Base-by-base conservation (phyloP, 2,113 vertebrate genomes). In the Scomber colias region DNA sequence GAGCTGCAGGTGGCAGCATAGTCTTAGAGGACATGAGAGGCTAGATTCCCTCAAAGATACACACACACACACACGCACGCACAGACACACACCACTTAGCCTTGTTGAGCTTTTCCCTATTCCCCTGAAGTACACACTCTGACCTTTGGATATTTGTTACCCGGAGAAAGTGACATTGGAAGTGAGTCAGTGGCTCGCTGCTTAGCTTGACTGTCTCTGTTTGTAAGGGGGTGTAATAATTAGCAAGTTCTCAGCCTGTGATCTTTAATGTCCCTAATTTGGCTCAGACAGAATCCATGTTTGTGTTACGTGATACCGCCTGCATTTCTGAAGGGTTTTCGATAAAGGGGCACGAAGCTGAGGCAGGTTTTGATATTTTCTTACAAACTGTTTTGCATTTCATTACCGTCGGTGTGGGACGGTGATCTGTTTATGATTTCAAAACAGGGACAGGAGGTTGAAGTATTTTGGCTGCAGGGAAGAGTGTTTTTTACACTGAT, bases 71-170 rank as follows among this genome's bases (percentile, higher is more conserved):
- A 79, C 83, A 81, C 45, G 11, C 72, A 69, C 63, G 53, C 75
- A 57, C 40, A 81, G 55, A 71, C 83, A 84, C 78, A 90, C 82
- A 86, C 82, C 89, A 88, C 83, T 90, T 92, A 90, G 84, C 90
- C 88, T 83, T 62, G 16, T 50, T 87, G 84, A 93, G 90, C 87
- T 88, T 85, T 89, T 83, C 70, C 61, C 53, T 85, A 82, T 90
- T 90, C 84, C 82, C 90, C 53, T 71, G 79, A 55, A 91, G 90
- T 91, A 90, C 92, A 92, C 91, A 92, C 94, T 90, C 84, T 87
- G 93, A 95, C 96, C 96, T 95, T 94, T 93, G 94, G 92, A 95
- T 96, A 95, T 95, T 94, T 92, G 94, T 94, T 94, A 91, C 92
- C 89, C 92, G 78, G 86, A 80, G 68, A 91, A 93, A 92, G 88